Base-by-base conservation (phyloP, 2,888 invertebrate species). In the Exephanes ischioxanthus region DNA sequence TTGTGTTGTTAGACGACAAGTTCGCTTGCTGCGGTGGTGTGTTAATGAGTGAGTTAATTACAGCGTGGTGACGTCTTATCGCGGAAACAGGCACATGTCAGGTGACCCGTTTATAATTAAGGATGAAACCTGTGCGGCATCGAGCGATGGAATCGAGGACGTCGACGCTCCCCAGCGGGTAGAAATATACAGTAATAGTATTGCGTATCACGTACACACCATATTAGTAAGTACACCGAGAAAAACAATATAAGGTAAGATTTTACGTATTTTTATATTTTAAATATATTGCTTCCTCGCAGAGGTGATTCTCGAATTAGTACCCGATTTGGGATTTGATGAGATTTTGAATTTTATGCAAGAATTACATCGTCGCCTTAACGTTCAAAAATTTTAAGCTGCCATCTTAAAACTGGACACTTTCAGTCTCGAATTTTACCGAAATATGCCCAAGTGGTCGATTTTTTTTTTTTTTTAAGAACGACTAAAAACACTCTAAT, bases 41-140 rank as follows among this genome's bases (percentile, higher is more conserved):
- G 79, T 75, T 82, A 82, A 83, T 67, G 41, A 83, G 79, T 73
- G 66, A 79, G 85, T 82, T 78, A 82, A 71, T 78, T 82, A 70
- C 63, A 66, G 16, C 63, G 53, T 48, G 48, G 61, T 72, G 80
- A 77, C 63, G 81, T 80, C 72, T 80, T 80, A 80, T 80, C 80
- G 66, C n/a, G 22, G 53, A 53, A 66, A 66, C 80, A 53, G 33
- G 37, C 9, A 80, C 72, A 66, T 53, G 53, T 72, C 80, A 80
- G 66, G 55, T 80, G 72, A 72, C 80, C 80, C 80, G 63, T 71
- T 72, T 80, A 80, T 72, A 72, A 80, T 80, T 80, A 71, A 80
- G 80, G 72, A 51, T 72, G 80, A 66, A 72, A 80, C 22, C 80
- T 66, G 63, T 30, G 53, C 66, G 37, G 26, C 58, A 19, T 26